These are phyloP conservation scores for Diacarnus erythraeanus DNA, from an alignment of 37 sponge, comb jelly and placozoan genomes.

Conservation along the genomic window DNA sequence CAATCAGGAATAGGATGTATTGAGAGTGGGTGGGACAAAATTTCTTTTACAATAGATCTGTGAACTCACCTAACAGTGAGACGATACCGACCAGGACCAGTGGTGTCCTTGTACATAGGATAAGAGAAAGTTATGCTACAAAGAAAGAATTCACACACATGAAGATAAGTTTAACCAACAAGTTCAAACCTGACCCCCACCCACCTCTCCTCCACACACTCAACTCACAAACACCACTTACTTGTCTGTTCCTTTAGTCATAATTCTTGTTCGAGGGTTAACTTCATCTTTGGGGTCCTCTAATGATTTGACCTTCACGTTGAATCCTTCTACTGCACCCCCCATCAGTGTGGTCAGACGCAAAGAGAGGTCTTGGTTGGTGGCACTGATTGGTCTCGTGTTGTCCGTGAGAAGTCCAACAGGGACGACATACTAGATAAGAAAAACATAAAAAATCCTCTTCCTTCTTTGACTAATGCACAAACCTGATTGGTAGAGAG, in stretches of 20 bases:
- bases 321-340: conserved; percentile 7
- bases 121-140: conserved; percentile 38
- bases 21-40: background rate
- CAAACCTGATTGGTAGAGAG: conserved; percentile 31
- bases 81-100: conserved; percentile 38
- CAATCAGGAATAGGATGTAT: background rate
- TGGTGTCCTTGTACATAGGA: conserved; percentile 30
- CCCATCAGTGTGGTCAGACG: conserved; percentile 30
- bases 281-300: conserved; percentile 11
- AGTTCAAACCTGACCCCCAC: no score
- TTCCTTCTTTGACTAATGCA: no score
- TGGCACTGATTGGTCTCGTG: conserved; percentile 13
- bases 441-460: no score
- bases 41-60: background rate
- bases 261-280: background rate
- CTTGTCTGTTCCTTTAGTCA: conserved; percentile 34
- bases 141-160: background rate
- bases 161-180: no score
- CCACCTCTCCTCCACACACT: background rate
- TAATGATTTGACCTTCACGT: conserved; percentile 19
- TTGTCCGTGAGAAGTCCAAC: conserved; percentile 10
- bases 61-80: conserved; percentile 33
- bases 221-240: conserved; percentile 6
- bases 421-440: conserved; percentile 53
- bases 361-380: conserved; percentile 26